These are phyloP conservation scores for Datnioides undecimradiatus DNA, from an alignment of 2,113 vertebrate genomes.

Conservation along the genomic window DNA sequence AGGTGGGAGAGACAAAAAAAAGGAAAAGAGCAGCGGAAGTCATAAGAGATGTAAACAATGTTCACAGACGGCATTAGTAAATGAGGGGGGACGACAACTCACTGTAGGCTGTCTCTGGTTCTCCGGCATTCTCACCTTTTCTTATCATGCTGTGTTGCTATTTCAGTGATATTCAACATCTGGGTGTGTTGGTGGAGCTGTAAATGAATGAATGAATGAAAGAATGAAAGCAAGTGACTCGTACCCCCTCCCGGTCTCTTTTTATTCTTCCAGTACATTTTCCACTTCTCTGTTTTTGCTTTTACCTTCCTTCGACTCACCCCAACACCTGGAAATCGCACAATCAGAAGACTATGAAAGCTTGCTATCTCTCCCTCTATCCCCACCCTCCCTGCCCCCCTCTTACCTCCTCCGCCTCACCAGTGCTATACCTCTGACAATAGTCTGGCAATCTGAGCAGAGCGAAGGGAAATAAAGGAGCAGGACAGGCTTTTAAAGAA, in stretches of 20 bases:
- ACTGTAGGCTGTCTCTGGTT: background rate
- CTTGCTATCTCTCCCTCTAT: conserved; percentile 64
- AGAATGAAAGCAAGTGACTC: conserved; percentile 26
- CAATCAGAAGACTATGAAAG: conserved; percentile 65
- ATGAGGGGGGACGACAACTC: conserved; percentile 14
- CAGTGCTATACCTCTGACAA: conserved; percentile 76
- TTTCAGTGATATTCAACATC: conserved; percentile 3
- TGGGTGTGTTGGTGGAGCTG: background rate
- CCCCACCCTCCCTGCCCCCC: background rate
- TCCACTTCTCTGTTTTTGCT: conserved; percentile 28
- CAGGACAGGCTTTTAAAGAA: conserved; percentile 81
- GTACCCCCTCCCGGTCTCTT: background rate
- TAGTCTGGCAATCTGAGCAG: conserved; percentile 76
- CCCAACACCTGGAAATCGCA: conserved; percentile 60
- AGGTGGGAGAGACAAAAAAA: conserved; percentile 15
- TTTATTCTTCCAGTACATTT: conserved; percentile 18
- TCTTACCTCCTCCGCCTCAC: background rate
- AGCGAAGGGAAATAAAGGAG: conserved; percentile 75
- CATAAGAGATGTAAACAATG: conserved; percentile 51
- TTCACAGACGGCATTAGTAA: conserved; percentile 38
- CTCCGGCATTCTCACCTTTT: background rate
- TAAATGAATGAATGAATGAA: conserved; percentile 4
- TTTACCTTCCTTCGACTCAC: conserved; percentile 41
- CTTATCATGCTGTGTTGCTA: background rate
- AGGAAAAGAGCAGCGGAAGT: conserved; percentile 16